phyloP scores from a whole-genome alignment of 2,888 invertebrate genomes.

The Amphipoea oculea region DNA sequence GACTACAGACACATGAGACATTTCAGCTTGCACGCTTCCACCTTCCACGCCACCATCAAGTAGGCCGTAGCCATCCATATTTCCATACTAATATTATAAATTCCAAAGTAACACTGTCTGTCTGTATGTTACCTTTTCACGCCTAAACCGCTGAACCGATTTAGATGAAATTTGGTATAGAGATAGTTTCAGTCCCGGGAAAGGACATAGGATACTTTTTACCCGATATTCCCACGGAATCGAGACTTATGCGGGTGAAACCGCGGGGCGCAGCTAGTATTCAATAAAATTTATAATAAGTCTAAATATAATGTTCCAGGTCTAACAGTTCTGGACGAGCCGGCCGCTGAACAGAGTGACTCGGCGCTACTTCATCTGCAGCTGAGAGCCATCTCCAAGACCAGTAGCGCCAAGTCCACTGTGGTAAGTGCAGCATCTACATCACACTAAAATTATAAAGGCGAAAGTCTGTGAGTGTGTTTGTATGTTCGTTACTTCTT shows the following conservation, averaged over 20 bases:
- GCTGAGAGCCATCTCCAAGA: slow-evolving; percentile 93
- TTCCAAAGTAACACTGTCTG: no score
- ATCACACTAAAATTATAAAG: background rate
- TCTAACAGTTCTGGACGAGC: slow-evolving; percentile 97
- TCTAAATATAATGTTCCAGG: slow-evolving; percentile 82
- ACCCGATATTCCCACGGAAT: no score
- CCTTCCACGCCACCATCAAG: background rate
- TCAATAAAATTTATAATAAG: background rate
- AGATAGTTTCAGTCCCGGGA: no score
- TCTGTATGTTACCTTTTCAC: no score
- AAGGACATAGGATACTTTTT: no score
- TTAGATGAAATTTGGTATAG: no score
- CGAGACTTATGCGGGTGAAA: no score
- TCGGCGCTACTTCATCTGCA: slow-evolving; percentile 98
- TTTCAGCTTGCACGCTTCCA: background rate
- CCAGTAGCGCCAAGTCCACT: slow-evolving; percentile 82
- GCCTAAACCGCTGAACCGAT: no score
- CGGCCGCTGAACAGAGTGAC: slow-evolving; percentile 98
- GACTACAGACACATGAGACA: background rate
- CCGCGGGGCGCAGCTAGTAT: background rate
- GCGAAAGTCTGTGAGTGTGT: no score
- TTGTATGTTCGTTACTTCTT: no score
- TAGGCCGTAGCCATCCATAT: background rate
- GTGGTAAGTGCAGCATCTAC: slow-evolving; percentile 75
- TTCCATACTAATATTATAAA: no score